These are phyloP conservation scores for Lepetodrilus schrolli DNA, from an alignment of 2,888 invertebrate genomes.

Conservation along the genomic window DNA sequence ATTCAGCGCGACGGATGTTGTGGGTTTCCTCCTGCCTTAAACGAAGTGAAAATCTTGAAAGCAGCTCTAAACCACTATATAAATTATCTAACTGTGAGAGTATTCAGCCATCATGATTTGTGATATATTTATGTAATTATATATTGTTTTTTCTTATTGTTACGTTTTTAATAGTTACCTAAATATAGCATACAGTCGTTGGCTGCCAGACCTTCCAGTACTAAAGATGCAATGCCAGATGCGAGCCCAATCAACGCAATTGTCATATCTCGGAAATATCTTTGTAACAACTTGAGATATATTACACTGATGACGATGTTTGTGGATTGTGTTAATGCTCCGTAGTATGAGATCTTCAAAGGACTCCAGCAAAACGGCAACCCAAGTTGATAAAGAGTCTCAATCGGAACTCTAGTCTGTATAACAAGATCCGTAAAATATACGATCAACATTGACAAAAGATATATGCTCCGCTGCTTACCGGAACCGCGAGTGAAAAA, in stretches of 20 bases:
- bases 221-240: neutral
- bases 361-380: constrained; percentile 8
- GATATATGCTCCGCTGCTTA: neutral
- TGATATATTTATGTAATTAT: neutral
- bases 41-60: too few species aligned
- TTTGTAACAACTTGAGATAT: neutral
- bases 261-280: neutral
- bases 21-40: too few species aligned
- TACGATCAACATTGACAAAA: neutral
- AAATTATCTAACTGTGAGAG: neutral
- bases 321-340: neutral
- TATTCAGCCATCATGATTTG: neutral
- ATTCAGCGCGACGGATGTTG: too few species aligned
- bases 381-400: constrained; percentile 1
- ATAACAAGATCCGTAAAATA: neutral
- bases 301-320: neutral
- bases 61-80: too few species aligned
- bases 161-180: neutral
- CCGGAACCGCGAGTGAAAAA: constrained; percentile 4
- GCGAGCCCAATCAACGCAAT: constrained; percentile 14
- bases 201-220: constrained; percentile 14
- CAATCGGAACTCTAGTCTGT: neutral
- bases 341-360: neutral
- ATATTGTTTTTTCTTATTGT: neutral
- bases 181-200: constrained; percentile 28